Percentiles rank a stretch among this genome's conserved stretches.
Conservation (phyloP, 2,888 invertebrate genomes). For the Cheilosia vernalis region DNA sequence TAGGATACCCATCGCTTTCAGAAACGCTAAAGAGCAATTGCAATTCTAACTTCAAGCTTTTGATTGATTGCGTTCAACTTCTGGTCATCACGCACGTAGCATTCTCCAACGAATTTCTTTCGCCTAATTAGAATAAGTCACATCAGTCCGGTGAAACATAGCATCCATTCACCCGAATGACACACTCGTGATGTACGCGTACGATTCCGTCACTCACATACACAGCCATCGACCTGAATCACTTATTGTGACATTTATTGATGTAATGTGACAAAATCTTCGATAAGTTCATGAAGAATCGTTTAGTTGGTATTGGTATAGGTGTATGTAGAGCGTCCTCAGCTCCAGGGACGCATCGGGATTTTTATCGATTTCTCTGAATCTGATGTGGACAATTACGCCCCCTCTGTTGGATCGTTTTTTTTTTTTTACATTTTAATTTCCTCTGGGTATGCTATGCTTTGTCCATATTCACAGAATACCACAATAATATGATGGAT, state of each 20-base stretch:
- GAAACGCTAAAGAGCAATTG: no score
- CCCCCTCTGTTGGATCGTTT: slow-evolving; percentile 15
- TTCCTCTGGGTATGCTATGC: slow-evolving; percentile 49
- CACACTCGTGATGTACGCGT: slow-evolving; percentile 18
- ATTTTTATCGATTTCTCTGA: slow-evolving; percentile 21
- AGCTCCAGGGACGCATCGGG: slow-evolving; percentile 20
- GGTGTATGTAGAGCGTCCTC: slow-evolving; percentile 19
- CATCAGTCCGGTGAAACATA: slow-evolving; percentile 21
- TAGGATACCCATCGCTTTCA: no score
- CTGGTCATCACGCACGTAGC: no score
- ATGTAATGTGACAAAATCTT: slow-evolving; percentile 71
- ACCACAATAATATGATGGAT: slow-evolving; percentile 65
- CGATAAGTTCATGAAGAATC: slow-evolving; percentile 71
- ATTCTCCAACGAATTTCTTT: no score
- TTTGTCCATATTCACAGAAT: slow-evolving; percentile 63
- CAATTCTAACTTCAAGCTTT: no score
- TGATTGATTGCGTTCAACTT: no score
- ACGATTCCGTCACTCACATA: slow-evolving; percentile 36
- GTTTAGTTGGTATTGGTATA: slow-evolving; percentile 7
- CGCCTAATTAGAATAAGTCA: not conserved
- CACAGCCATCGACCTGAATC: slow-evolving; percentile 40
- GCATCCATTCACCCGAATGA: slow-evolving; percentile 39
- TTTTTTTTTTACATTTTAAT: slow-evolving; percentile 34
- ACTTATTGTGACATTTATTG: slow-evolving; percentile 68
- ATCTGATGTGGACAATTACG: slow-evolving; percentile 69